Conservation (phyloP, 2,888 invertebrate genomes). For the Amiota communis region DNA sequence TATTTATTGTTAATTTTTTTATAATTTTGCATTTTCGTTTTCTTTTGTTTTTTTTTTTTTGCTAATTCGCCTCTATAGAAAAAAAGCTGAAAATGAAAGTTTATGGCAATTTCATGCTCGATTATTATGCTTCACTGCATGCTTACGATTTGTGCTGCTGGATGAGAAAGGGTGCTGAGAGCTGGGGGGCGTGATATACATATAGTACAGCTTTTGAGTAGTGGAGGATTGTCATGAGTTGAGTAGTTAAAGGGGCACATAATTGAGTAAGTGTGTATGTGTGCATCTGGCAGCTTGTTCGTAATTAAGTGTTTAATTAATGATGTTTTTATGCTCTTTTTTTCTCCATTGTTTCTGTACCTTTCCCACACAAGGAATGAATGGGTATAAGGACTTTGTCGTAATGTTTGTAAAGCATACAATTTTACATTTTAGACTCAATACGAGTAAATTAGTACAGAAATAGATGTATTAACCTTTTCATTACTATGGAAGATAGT, state of each 20-base stretch:
- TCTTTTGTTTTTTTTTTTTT: not conserved
- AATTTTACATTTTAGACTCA: not conserved
- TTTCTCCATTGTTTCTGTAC: not conserved
- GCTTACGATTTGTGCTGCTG: not conserved
- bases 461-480: not conserved
- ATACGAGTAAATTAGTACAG: not conserved
- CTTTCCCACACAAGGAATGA: not conserved
- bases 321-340: slow-evolving; percentile 6
- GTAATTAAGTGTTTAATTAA: slow-evolving; percentile 18
- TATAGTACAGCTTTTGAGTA: not conserved
- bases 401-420: not conserved
- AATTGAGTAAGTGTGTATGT: not conserved
- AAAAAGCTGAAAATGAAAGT: slow-evolving; percentile 19
- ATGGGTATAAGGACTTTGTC: too few relatives aligned
- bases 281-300: slow-evolving; percentile 4
- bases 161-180: not conserved
- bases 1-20: not conserved
- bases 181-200: not conserved
- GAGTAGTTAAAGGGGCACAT: not conserved
- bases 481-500: too few relatives aligned
- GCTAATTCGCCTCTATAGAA: not conserved
- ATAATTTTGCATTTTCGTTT: not conserved
- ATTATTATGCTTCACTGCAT: slow-evolving; percentile 13
- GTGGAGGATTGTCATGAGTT: not conserved
- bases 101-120: slow-evolving; percentile 25